These are phyloP conservation scores for Lordiphosa collinella DNA, from an alignment of 1,140 invertebrate genomes.

Conservation along the genomic window DNA sequence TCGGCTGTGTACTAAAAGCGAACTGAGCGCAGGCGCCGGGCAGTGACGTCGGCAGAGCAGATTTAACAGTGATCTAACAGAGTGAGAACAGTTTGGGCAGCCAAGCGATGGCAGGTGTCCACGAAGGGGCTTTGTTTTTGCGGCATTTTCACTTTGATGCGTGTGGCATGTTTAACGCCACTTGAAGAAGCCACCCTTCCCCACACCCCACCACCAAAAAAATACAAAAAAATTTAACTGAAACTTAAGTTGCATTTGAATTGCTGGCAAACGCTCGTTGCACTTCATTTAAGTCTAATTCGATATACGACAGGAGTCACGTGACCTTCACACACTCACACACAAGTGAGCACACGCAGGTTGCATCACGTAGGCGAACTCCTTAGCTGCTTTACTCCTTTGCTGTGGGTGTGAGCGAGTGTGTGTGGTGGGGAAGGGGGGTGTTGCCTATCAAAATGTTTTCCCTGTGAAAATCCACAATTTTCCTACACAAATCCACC, in stretches of 20 bases:
- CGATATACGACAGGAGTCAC: conserved; percentile 52
- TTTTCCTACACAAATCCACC: not conserved
- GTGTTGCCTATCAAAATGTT: too few relatives aligned
- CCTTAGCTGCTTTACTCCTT: too few relatives aligned
- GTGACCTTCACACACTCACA: conserved; percentile 56
- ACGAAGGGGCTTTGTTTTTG: conserved; percentile 16
- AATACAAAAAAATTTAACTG: too few relatives aligned
- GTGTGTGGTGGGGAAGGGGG: too few relatives aligned
- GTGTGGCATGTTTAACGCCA: conserved; percentile 53
- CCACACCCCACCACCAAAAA: not conserved
- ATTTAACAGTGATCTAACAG: conserved; percentile 39
- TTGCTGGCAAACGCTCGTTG: conserved; percentile 60
- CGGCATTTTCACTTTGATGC: conserved; percentile 52
- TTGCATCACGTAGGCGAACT: conserved; percentile 46
- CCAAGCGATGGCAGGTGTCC: too few relatives aligned
- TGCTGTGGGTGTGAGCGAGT: too few relatives aligned
- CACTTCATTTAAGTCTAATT: conserved; percentile 70
- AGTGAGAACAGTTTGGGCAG: conserved; percentile 32
- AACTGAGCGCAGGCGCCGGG: conserved; percentile 36
- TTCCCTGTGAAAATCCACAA: not conserved
- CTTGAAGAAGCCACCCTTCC: conserved; percentile 32
- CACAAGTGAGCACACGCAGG: conserved; percentile 1
- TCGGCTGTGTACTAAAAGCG: not conserved
- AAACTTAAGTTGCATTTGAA: conserved; percentile 60
- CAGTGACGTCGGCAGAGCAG: conserved; percentile 23